Percentiles rank a stretch among this genome's conserved stretches.
phyloP scores from a whole-genome alignment of 1,140 invertebrate genomes.

The Mamestra configurata region DNA sequence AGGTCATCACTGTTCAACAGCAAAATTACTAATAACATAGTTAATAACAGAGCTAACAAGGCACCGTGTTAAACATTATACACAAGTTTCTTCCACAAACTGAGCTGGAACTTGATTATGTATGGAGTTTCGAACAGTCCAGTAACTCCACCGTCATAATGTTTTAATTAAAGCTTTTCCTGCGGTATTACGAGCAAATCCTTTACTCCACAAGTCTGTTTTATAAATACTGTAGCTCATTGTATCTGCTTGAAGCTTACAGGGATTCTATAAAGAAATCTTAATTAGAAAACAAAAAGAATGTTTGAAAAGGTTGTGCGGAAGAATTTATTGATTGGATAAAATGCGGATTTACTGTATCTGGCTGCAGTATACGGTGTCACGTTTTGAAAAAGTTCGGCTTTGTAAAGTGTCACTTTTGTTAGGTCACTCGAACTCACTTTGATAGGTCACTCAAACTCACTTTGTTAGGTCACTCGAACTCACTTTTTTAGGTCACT shows the following conservation, averaged over 20 bases:
- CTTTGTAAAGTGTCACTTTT: no score
- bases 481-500: no score
- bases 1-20: not conserved
- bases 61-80: not conserved
- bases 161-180: conserved; percentile 43
- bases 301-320: not conserved
- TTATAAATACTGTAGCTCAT: conserved; percentile 22
- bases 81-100: conserved; percentile 7
- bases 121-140: conserved; percentile 31
- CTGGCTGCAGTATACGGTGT: no score
- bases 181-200: conserved; percentile 24
- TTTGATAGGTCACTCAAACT: no score
- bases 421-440: no score
- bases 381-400: no score
- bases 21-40: not conserved
- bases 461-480: no score
- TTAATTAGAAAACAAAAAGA: conserved; percentile 21
- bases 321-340: not conserved
- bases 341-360: no score
- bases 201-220: not conserved
- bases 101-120: conserved; percentile 20
- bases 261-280: not conserved
- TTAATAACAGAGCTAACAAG: not conserved
- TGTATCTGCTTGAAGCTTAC: not conserved
- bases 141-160: conserved; percentile 20